Base-by-base conservation (phyloP, 1,140 invertebrate species). In the Eulimnadia texana region DNA sequence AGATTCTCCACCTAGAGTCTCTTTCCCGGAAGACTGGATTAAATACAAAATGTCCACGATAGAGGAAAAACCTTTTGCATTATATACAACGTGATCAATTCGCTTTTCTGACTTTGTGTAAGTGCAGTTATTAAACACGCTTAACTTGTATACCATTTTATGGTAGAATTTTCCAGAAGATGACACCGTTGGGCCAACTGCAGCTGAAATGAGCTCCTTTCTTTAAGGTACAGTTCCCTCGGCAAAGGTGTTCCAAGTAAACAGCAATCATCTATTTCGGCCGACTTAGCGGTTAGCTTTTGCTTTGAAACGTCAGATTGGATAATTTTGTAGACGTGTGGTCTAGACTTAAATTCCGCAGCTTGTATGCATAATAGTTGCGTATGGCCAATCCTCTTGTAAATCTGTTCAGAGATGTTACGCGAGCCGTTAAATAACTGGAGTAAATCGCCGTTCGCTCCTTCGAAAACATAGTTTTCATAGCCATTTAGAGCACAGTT, bases 381-480 rank as follows among this genome's bases (percentile, higher is more conserved):
- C 20, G 29, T 56, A 19, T 56, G 20, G 24, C 23, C 54, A 27
- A 56, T 24, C 25, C 54, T 56, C 19, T 56, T 27, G 19, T 22
- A 11, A 13, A 53, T 20, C 24, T 53, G 52, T 20, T 20, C 52
- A 1, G 10, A 10, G 19, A 53, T 19, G 29, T 56, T n/a, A n/a
- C 25, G 54, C 20, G 54, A 22, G 25, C 54, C 54, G 29, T 56
- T 56, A n/a, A 56, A 56, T 24, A 56, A 27, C n/a, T 56, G 24
- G 29, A 56, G 54, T n/a, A 56, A 27, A 27, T n/a, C 54, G 19
- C 54, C 54, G 29, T 24, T 56, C 11, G 24, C 29, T 24, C 29
- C 29, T 56, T 56, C 54, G 29, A 56, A 56, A 56, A n/a, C 24
- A 27, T 56, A 56, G 11, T 24, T 25, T 3, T 24, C 24, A 24